Percentiles rank a stretch among this genome's conserved stretches.
phyloP scores from a whole-genome alignment of 2,797 vertebrate species.

The Silurus aristotelis region DNA sequence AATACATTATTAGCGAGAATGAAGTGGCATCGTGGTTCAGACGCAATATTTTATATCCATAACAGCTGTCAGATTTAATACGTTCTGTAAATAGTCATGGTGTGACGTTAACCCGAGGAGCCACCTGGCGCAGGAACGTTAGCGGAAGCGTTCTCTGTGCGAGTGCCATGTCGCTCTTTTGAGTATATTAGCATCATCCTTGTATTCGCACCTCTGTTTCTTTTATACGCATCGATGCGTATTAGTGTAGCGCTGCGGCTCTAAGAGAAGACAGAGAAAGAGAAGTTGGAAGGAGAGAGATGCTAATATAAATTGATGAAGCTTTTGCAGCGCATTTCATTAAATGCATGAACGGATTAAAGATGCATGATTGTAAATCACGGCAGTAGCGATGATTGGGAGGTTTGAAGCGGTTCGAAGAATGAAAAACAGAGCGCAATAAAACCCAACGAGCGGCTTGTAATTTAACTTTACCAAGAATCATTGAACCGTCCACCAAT shows the following conservation, averaged over 20 bases:
- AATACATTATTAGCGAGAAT: background rate
- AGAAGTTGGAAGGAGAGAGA: constrained; percentile 21
- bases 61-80: background rate
- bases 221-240: constrained; percentile 73
- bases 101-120: background rate
- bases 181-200: constrained; percentile 51
- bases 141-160: background rate
- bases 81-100: background rate
- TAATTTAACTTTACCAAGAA: background rate
- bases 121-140: background rate
- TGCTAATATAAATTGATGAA: constrained; percentile 71
- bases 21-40: background rate
- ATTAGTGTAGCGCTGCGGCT: constrained; percentile 64
- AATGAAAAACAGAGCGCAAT: constrained; percentile 16
- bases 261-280: constrained; percentile 29
- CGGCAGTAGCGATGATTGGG: constrained; percentile 54
- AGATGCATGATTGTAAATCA: constrained; percentile 74
- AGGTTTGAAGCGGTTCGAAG: background rate
- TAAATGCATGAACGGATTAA: constrained; percentile 70
- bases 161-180: background rate
- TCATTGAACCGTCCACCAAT: background rate
- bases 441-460: background rate
- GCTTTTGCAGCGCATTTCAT: constrained; percentile 69
- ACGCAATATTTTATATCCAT: background rate
- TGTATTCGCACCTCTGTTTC: constrained; percentile 65